These are phyloP conservation scores for Stenopsyche tienmushanensis DNA, from an alignment of 1,140 invertebrate species.

Conservation along the genomic window DNA sequence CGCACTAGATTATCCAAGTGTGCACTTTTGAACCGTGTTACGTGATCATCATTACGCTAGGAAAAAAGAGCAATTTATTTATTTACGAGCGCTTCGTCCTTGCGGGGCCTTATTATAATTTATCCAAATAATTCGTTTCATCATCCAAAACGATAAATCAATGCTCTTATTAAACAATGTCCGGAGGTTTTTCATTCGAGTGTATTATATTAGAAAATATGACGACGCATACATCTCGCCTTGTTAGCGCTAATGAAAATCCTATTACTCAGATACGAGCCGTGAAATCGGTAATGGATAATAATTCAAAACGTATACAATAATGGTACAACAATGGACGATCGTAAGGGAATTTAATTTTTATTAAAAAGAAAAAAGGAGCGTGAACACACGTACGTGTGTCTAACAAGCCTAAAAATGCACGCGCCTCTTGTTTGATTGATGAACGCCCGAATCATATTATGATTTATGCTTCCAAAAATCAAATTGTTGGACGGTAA, in stretches of 20 bases:
- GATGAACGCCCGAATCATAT: constrained; percentile 9
- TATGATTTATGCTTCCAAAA: constrained; percentile 5
- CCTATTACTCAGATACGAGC: constrained; percentile 15
- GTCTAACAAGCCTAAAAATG: background rate
- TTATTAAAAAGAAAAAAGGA: constrained; percentile 4
- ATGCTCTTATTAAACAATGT: background rate
- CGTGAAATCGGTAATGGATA: constrained; percentile 20
- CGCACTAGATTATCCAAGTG: background rate
- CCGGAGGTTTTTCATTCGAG: too few species aligned
- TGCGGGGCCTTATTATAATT: background rate
- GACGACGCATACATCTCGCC: background rate
- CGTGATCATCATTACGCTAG: background rate
- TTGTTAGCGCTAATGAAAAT: constrained; percentile 22
- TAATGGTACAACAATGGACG: constrained; percentile 11
- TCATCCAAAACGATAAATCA: background rate
- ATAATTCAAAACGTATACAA: constrained; percentile 6
- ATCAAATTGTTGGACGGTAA: constrained; percentile 9
- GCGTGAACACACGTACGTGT: background rate
- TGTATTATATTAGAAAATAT: too few species aligned
- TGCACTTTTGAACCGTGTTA: too few species aligned
- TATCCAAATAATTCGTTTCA: background rate
- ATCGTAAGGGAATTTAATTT: constrained; percentile 10
- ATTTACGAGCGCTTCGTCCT: background rate
- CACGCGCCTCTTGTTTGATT: constrained; percentile 1
- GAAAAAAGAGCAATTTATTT: background rate